Evolutionary conservation across 2,797 vertebrate genomes (phyloP), one percentile per base, ranked within the genome.

Genomic region (Sebastes wilsoni): DNA sequence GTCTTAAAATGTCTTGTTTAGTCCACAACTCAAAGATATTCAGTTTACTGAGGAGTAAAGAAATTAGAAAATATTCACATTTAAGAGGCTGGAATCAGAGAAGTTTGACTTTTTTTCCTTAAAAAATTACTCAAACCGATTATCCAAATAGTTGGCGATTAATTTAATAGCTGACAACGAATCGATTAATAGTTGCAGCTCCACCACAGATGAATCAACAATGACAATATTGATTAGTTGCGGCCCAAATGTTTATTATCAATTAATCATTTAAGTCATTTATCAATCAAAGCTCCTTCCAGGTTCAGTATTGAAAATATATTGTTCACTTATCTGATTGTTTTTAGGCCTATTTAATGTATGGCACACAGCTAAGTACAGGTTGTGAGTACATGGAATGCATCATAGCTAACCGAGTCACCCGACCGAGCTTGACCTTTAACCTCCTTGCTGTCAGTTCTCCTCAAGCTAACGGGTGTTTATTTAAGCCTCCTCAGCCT

Each of bases 401-500:
- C 70, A 71, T 78, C 56, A 12, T 20, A 56, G 79, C 62, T 72
- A 27, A 77, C 16, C 34, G 52, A 83, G 75, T 80, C 82, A 76
- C 55, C 78, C 34, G 52, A 70, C 52, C 1, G 8, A 52, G 69
- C 68, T 72, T 78, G 88, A 87, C 82, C 86, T 91, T 90, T 87
- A 49, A 83, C 88, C 89, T 86, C 56, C 59, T 61, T 61, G 70
- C 59, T 71, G 75, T 87, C 78, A 81, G 4, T 68, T 81, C 78
- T 66, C 79, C 70, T 80, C 62, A 8, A 38, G 68, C 56, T 28
- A 66, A 69, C 71, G 66, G 22, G 2, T 83, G 72, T 90, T 89
- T 90, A 76, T 68, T 87, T 81, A 83, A 86, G 56, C 54, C 60
- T 71, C 27, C 28, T 70, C 65, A 13, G 14, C 72, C 18, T 73